Evolutionary conservation across 2,888 invertebrate genomes (phyloP), one percentile per base, ranked within the genome.

Genomic region (Acleris holmiana): DNA sequence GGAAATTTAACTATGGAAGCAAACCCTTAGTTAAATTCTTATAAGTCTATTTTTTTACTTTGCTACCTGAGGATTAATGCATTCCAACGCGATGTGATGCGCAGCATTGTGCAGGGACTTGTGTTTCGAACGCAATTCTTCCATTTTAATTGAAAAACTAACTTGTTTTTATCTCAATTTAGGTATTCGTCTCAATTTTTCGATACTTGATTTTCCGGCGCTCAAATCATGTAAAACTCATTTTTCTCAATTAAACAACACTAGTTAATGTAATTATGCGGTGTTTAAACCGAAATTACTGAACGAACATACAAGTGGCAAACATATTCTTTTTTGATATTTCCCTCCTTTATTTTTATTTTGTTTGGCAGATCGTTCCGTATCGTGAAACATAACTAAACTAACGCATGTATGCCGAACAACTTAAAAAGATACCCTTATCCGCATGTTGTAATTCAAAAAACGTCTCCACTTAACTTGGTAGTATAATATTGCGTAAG

Each of bases 11-110:
- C 23, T 4, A 23, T 23, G 5, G 4, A 5, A 23, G 8, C 7
- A 8, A 8, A 8, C 29, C 29, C 1, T 35, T 13, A 35, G 35
- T 35, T 29, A 29, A 35, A 0, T 13, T 35, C 35, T 35, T 35
- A 35, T 29, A 3, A 8, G 8, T 35, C 4, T 48, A 49, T 17
- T 29, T 51, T 44, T 44, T 56, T 18, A 17, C 10, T 29, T 29
- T 50, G 23, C 47, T 81, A 91, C 91, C 89, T 91, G 90, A 66
- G 90, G 85, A 75, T 90, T 83, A 50, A 91, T 87, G 70, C 88
- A 91, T 65, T 91, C 91, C 67, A 91, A 69, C 21, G 88, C 89
- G 54, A 90, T 91, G 68, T 91, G 89, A 71, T 91, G 91, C 35
- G 91, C 86, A 25, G 90, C 84, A 75, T 68, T 89, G 68, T 89